A percentile compares a stretch with the other conserved stretches of the same genome.
phyloP scores from a whole-genome alignment of 2,113 vertebrate genomes.

The Sapajus apella region DNA sequence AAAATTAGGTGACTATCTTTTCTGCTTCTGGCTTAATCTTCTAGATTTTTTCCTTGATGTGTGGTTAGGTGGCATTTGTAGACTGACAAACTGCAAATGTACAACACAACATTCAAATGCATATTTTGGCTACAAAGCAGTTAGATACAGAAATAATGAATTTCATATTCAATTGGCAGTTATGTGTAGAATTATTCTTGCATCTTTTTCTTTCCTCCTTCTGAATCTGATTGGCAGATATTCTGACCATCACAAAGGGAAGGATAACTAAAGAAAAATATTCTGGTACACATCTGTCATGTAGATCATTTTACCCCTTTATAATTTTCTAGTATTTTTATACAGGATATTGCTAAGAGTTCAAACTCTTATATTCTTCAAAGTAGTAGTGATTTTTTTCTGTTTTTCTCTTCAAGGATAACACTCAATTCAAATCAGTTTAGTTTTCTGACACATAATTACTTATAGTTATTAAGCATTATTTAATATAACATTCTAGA shows the following conservation, averaged over 20 bases:
- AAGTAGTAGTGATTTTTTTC: background rate
- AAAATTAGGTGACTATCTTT: background rate
- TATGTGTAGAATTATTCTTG: background rate
- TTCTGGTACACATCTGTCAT: background rate
- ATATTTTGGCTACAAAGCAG: background rate
- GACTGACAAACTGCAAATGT: background rate
- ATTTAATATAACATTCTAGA: background rate
- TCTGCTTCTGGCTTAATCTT: background rate
- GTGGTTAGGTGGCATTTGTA: background rate
- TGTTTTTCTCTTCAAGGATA: background rate
- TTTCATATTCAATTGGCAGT: background rate
- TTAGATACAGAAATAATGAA: background rate
- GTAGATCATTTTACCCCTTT: background rate
- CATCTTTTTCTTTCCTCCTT: background rate
- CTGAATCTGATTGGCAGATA: background rate
- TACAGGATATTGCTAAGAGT: background rate
- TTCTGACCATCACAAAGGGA: background rate
- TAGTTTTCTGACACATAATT: background rate
- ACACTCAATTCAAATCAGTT: background rate
- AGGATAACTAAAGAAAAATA: background rate
- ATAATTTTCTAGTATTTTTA: background rate
- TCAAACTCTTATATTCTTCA: background rate
- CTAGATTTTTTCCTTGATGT: background rate
- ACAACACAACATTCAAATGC: background rate
- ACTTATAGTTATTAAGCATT: background rate